Conservation (phyloP, 2,113 vertebrate genomes). For the Empidonax traillii region DNA sequence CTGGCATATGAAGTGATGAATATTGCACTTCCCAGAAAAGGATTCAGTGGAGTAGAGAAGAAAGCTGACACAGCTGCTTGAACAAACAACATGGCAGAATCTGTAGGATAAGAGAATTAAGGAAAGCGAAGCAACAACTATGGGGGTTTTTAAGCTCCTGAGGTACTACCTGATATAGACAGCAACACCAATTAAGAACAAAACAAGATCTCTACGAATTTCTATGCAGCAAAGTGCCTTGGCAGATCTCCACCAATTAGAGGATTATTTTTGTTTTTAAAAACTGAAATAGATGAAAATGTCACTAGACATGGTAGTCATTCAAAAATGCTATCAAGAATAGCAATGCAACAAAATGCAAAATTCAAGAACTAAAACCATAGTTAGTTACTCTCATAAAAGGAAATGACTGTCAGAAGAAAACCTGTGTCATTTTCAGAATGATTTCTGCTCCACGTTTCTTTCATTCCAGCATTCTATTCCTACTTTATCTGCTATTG, state of each 20-base stretch:
- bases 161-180: neutral
- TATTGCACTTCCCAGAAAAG: conserved; percentile 90
- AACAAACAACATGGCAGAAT: conserved; percentile 90
- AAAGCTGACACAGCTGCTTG: conserved; percentile 85
- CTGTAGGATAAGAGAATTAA: conserved; percentile 74
- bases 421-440: neutral
- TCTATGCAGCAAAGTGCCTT: neutral
- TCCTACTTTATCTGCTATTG: neutral
- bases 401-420: neutral
- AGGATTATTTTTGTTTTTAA: neutral
- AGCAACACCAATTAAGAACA: neutral
- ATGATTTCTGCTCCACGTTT: neutral
- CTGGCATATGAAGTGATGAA: conserved; percentile 92
- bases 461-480: neutral
- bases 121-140: conserved; percentile 34
- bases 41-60: conserved; percentile 88
- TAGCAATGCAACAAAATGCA: neutral
- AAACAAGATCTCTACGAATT: neutral
- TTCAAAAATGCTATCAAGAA: neutral
- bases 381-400: neutral
- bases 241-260: neutral
- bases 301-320: neutral
- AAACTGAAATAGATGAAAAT: neutral
- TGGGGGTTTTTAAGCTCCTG: neutral
- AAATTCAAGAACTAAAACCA: neutral